These are phyloP conservation scores for Mya arenaria DNA, from an alignment of 1,140 invertebrate species.

Conservation along the genomic window DNA sequence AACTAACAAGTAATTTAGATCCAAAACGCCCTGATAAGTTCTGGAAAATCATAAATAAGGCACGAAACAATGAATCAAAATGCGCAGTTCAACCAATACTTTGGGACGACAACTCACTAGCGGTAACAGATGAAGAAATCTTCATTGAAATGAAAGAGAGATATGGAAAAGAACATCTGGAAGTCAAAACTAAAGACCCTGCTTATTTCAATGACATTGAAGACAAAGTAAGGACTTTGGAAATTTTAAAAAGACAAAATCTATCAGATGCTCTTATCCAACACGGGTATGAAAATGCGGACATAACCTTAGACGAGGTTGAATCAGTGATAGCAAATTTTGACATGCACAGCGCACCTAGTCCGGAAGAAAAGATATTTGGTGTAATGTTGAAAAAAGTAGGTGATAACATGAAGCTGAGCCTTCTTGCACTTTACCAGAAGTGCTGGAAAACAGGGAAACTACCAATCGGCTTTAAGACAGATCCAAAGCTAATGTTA, in stretches of 20 bases:
- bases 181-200: neutral
- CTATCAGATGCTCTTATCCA: neutral
- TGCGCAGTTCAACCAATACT: neutral
- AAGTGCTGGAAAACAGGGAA: neutral
- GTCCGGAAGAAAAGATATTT: constrained; percentile 1
- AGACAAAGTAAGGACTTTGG: neutral
- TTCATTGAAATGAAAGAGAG: neutral
- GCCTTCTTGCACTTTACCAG: neutral
- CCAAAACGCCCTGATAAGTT: constrained; percentile 1
- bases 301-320: neutral
- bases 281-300: neutral
- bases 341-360: neutral
- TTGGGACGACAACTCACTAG: neutral
- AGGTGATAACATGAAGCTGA: neutral
- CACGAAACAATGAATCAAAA: neutral
- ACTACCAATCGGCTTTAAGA: neutral
- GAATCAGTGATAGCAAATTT: neutral
- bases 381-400: neutral
- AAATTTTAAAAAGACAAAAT: neutral
- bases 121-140: neutral
- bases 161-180: neutral
- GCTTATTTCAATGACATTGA: neutral
- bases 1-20: neutral
- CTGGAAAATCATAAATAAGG: neutral
- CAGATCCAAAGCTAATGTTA: neutral